Evolutionary conservation across 1,140 invertebrate genomes (phyloP).

Genomic region (Aphelenchoides besseyi): DNA sequence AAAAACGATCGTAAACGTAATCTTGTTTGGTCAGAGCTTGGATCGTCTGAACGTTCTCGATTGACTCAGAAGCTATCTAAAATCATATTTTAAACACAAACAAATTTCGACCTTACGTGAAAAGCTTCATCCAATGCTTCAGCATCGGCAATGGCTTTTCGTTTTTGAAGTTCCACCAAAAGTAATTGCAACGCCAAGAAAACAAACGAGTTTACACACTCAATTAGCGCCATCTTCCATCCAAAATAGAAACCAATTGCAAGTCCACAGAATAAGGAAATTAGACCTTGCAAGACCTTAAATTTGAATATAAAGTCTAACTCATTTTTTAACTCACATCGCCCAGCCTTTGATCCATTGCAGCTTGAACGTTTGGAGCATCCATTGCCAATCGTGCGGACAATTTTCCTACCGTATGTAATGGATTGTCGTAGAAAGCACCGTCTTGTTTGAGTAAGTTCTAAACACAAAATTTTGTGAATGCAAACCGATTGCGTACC

Average conservation of each 20-base stretch:
- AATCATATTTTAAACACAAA: background rate
- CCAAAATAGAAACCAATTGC: slow-evolving; percentile 62
- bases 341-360: slow-evolving; percentile 64
- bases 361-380: slow-evolving; percentile 66
- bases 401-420: slow-evolving; percentile 65
- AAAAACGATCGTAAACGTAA: slow-evolving; percentile 38
- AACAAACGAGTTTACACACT: slow-evolving; percentile 15
- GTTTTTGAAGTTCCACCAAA: slow-evolving; percentile 46
- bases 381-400: slow-evolving; percentile 66
- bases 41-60: slow-evolving; percentile 45
- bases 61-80: slow-evolving; percentile 44
- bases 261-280: slow-evolving; percentile 62
- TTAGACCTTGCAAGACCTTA: slow-evolving; percentile 56
- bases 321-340: slow-evolving; percentile 58
- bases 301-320: background rate
- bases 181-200: slow-evolving; percentile 15
- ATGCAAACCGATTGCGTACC: background rate
- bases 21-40: slow-evolving; percentile 45
- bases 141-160: slow-evolving; percentile 43
- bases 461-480: slow-evolving; percentile 16
- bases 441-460: slow-evolving; percentile 66
- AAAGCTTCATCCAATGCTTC: slow-evolving; percentile 38
- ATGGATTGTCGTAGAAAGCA: slow-evolving; percentile 65
- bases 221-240: slow-evolving; percentile 62
- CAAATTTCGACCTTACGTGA: slow-evolving; percentile 29